Conservation (phyloP, 2,888 invertebrate genomes). For the Dryocosmus kuriphilus region DNA sequence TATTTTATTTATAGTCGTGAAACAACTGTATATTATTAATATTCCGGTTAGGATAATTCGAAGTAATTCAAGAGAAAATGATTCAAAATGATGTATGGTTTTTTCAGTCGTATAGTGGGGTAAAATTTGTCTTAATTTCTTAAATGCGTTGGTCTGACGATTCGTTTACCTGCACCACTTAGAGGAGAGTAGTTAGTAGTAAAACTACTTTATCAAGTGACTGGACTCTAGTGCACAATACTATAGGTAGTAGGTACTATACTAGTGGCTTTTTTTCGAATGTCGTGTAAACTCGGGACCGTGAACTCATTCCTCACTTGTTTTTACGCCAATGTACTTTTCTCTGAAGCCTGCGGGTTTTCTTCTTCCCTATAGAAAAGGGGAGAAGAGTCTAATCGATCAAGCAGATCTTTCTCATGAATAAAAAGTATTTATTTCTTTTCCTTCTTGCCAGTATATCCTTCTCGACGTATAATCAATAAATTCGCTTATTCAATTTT, state of each 20-base stretch:
- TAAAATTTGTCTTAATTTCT: background rate
- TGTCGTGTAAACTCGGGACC: slow-evolving; percentile 10
- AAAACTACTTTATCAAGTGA: slow-evolving; percentile 1
- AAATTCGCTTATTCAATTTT: background rate
- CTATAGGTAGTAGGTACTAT: background rate
- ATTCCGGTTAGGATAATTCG: background rate
- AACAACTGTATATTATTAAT: no score
- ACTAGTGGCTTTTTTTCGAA: background rate
- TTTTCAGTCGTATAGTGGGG: background rate
- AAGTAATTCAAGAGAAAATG: background rate
- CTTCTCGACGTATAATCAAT: background rate
- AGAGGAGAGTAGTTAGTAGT: background rate
- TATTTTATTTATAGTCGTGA: no score
- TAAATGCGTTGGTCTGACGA: background rate
- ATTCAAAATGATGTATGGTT: background rate
- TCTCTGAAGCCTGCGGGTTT: background rate
- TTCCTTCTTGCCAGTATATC: background rate
- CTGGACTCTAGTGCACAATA: background rate
- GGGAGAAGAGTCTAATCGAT: background rate
- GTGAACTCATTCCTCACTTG: slow-evolving; percentile 30
- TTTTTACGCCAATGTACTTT: slow-evolving; percentile 8
- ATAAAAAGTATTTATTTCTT: background rate
- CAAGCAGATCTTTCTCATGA: slow-evolving; percentile 8
- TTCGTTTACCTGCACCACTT: slow-evolving; percentile 8
- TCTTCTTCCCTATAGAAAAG: background rate